Evolutionary conservation across 2,797 vertebrate species (phyloP).

Genomic region (Rhynchonycteris naso): DNA sequence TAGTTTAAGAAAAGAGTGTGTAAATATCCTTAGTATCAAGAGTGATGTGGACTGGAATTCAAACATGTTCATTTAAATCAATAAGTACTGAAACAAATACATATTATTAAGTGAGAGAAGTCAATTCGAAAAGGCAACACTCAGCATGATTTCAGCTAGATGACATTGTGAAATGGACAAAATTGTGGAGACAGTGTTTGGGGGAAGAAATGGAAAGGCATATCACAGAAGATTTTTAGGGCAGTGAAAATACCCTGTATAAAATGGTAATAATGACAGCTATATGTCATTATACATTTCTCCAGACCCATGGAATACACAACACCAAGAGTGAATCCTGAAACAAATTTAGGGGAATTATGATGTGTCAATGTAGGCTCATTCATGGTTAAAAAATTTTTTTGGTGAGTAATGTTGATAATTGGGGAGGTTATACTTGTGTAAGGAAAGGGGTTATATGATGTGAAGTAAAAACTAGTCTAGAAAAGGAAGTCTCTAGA

Average conservation of each 20-base stretch:
- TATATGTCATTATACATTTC: not conserved
- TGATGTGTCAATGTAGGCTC: not conserved
- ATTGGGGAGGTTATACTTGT: not conserved
- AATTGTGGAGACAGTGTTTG: not conserved
- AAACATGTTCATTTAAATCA: conserved; percentile 27
- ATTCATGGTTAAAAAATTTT: not conserved
- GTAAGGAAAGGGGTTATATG: not conserved
- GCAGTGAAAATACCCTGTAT: not conserved
- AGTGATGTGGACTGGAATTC: not conserved
- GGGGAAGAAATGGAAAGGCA: not conserved
- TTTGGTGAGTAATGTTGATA: not conserved
- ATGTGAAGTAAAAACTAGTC: not conserved
- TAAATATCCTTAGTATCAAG: not conserved
- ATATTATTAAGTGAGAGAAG: not conserved
- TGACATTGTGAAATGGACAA: not conserved
- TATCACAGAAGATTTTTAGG: not conserved
- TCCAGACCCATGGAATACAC: not conserved
- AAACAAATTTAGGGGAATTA: not conserved
- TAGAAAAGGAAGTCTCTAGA: not conserved
- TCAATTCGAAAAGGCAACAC: not conserved
- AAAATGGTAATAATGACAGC: not conserved
- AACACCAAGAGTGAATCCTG: not conserved
- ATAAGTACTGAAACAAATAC: not conserved
- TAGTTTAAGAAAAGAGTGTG: not conserved
- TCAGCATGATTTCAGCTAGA: not conserved